These are phyloP conservation scores for Ganaspis sp. DNA, from an alignment of 1,140 invertebrate species.

Conservation along the genomic window DNA sequence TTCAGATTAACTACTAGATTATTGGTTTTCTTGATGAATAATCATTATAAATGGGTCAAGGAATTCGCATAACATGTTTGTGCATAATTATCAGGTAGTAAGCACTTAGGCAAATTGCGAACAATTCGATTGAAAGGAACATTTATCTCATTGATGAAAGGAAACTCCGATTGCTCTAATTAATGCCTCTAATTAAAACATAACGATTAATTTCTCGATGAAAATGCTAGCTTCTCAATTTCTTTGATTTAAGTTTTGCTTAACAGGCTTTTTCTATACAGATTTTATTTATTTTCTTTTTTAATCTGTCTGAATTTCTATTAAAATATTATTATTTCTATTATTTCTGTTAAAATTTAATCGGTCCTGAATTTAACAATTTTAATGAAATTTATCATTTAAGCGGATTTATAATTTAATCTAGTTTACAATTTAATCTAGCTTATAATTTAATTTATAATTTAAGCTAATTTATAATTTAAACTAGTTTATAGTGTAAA, in stretches of 20 bases:
- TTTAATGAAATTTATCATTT: no score
- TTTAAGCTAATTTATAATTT: no score
- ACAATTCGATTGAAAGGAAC: constrained; percentile 11
- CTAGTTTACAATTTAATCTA: no score
- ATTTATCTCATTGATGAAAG: not conserved
- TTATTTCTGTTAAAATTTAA: no score
- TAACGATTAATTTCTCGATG: constrained; percentile 36
- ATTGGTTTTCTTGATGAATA: constrained; percentile 6
- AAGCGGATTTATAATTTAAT: no score
- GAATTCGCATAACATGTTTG: constrained; percentile 23
- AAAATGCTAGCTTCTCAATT: not conserved
- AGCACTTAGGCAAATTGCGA: constrained; percentile 37
- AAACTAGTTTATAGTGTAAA: no score
- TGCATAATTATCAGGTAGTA: constrained; percentile 15
- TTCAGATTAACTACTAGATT: constrained; percentile 2
- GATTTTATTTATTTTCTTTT: no score
- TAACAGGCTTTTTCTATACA: no score
- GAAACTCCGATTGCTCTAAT: not conserved
- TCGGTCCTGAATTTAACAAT: no score
- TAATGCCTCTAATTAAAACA: constrained; percentile 12
- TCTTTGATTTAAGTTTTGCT: not conserved
- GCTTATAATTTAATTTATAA: no score
- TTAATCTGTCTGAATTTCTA: no score
- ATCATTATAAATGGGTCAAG: constrained; percentile 22
- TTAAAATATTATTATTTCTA: no score